These are phyloP conservation scores for Drosophila insularis DNA, from an alignment of 1,140 invertebrate species.

Conservation along the genomic window DNA sequence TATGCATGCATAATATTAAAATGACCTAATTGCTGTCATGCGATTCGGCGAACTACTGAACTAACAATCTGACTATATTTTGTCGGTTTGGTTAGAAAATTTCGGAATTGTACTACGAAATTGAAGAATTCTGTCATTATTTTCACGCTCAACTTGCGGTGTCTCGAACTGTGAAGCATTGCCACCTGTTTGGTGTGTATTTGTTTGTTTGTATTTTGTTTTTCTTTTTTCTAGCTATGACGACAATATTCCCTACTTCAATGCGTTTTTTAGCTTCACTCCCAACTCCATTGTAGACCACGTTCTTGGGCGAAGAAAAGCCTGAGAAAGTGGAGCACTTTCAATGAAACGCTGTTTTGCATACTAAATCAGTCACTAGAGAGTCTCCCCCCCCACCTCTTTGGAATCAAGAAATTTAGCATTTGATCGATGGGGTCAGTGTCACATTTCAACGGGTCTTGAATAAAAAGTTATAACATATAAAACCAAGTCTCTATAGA, in stretches of 20 bases:
- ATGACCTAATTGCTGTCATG: constrained; percentile 69
- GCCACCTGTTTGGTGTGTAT: constrained; percentile 19
- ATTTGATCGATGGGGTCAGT: constrained; percentile 7
- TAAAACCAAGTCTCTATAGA: too few species aligned
- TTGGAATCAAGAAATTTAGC: not conserved
- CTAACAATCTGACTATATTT: not conserved
- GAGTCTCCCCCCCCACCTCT: not conserved
- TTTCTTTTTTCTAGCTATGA: constrained; percentile 21
- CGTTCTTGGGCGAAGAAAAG: too few species aligned
- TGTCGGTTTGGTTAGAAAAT: not conserved
- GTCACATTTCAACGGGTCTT: not conserved
- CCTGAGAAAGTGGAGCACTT: constrained; percentile 48
- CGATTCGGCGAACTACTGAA: constrained; percentile 27
- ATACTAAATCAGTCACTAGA: constrained; percentile 29
- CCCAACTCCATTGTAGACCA: too few species aligned
- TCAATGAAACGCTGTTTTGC: constrained; percentile 39
- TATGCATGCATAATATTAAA: constrained; percentile 71
- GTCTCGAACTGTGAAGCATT: constrained; percentile 14
- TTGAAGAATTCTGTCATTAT: constrained; percentile 63
- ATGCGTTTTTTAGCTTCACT: too few species aligned
- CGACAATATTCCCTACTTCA: constrained; percentile 10
- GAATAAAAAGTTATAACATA: not conserved
- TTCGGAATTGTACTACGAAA: constrained; percentile 28
- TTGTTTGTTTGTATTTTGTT: constrained; percentile 8
- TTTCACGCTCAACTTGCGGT: constrained; percentile 11